phyloP scores from a whole-genome alignment of 2,888 invertebrate genomes.

The Oeneis ivallda region DNA sequence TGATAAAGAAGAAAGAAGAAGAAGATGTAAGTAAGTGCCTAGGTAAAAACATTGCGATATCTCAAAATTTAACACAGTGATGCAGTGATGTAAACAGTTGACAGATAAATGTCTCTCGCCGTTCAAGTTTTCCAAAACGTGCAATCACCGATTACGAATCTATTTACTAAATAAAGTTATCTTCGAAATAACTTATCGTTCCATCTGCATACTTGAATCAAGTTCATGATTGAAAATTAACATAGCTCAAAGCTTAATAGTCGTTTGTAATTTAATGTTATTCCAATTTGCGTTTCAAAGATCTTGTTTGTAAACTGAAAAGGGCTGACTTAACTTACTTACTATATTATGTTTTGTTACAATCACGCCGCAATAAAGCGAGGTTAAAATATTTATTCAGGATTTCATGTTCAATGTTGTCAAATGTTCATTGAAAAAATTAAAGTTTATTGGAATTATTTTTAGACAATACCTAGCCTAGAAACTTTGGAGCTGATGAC shows the following conservation, averaged over 20 bases:
- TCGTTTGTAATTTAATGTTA: slow-evolving; percentile 3
- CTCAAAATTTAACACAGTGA: background rate
- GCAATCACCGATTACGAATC: slow-evolving; percentile 16
- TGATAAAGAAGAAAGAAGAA: too few relatives aligned
- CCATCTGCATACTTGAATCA: slow-evolving; percentile 38
- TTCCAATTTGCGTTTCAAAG: background rate
- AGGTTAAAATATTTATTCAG: too few relatives aligned
- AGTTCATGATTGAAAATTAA: slow-evolving; percentile 33
- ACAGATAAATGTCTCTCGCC: slow-evolving; percentile 2
- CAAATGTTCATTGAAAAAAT: too few relatives aligned
- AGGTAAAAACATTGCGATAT: background rate
- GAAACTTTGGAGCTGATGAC: too few relatives aligned
- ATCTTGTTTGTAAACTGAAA: background rate
- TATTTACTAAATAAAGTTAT: slow-evolving; percentile 21
- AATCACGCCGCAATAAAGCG: too few relatives aligned
- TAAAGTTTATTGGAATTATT: too few relatives aligned
- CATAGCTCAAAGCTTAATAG: slow-evolving; percentile 2
- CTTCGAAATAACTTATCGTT: slow-evolving; percentile 3
- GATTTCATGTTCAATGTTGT: too few relatives aligned
- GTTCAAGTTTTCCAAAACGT: slow-evolving; percentile 8
- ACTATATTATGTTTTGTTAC: too few relatives aligned
- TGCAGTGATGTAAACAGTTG: background rate
- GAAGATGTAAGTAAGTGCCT: background rate
- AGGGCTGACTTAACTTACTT: background rate
- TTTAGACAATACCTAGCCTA: too few relatives aligned